phyloP scores from a whole-genome alignment of 2,888 invertebrate genomes.

The Eristalinus sepulchralis region DNA sequence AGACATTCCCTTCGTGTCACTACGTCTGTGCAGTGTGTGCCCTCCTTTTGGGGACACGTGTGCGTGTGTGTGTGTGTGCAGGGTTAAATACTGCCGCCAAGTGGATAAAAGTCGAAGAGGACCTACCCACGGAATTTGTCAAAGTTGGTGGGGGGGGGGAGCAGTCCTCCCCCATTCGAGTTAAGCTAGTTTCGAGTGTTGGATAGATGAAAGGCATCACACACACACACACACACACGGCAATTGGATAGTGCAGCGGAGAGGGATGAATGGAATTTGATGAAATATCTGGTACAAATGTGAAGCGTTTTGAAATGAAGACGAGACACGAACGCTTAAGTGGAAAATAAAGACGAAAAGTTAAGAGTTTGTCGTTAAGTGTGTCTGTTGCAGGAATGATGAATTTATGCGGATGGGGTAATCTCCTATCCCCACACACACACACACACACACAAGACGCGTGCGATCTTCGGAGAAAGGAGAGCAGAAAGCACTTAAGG shows the following conservation, averaged over 20 bases:
- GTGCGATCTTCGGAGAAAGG: not conserved
- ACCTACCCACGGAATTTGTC: conserved; percentile 45
- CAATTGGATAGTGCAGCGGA: not conserved
- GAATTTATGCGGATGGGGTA: not conserved
- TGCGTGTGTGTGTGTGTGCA: not conserved
- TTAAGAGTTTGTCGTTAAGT: conserved; percentile 6
- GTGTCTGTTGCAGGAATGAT: not conserved
- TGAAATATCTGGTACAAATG: not conserved
- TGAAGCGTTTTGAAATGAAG: not conserved
- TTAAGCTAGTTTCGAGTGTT: not conserved
- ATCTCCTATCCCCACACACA: not conserved
- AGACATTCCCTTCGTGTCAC: too few relatives aligned
- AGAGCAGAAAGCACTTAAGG: not conserved
- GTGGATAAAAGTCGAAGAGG: not conserved
- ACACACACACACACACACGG: too few relatives aligned
- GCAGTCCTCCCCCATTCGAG: not conserved
- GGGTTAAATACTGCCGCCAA: conserved; percentile 11
- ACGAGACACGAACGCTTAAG: conserved; percentile 1
- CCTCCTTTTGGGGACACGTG: not conserved
- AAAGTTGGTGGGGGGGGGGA: conserved; percentile 10
- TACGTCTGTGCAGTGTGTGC: too few relatives aligned
- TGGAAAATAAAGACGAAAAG: conserved; percentile 30
- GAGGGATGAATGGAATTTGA: not conserved
- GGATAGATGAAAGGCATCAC: conserved; percentile 27
- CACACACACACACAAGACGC: too few relatives aligned